These are phyloP conservation scores for Danaus plexippus DNA, from an alignment of 1,140 invertebrate genomes.

Conservation along the genomic window DNA sequence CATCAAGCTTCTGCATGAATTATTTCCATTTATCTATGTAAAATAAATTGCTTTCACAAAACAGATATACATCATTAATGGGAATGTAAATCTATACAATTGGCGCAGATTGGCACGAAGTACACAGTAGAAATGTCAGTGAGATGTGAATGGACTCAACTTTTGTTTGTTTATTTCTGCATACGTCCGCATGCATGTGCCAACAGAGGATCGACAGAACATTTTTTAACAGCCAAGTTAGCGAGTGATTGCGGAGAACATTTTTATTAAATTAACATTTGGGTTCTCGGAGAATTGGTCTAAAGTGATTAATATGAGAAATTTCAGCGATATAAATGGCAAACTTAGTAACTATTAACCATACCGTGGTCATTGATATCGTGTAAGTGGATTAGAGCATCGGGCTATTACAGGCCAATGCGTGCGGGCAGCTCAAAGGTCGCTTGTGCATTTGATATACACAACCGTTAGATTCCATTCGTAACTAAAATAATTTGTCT, in stretches of 20 bases:
- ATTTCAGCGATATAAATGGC: slow-evolving; percentile 34
- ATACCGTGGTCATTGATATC: slow-evolving; percentile 23
- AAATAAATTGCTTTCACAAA: slow-evolving; percentile 18
- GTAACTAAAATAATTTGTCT: no score
- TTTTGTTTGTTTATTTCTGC: slow-evolving; percentile 58
- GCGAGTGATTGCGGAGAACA: slow-evolving; percentile 16
- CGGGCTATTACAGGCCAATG: slow-evolving; percentile 43
- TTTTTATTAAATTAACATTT: slow-evolving; percentile 6
- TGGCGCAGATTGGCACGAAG: slow-evolving; percentile 49
- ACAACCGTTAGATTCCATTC: no score
- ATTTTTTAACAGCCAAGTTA: slow-evolving; percentile 40
- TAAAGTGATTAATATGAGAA: slow-evolving; percentile 28
- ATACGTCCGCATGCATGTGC: slow-evolving; percentile 59
- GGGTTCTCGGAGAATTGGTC: slow-evolving; percentile 16
- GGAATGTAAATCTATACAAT: slow-evolving; percentile 38
- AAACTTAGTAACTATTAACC: slow-evolving; percentile 20
- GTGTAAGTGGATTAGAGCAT: slow-evolving; percentile 44
- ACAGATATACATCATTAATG: slow-evolving; percentile 20
- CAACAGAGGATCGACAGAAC: slow-evolving; percentile 38
- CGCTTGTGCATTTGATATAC: slow-evolving; percentile 16
- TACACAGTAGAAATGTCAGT: slow-evolving; percentile 56
- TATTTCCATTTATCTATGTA: slow-evolving; percentile 12
- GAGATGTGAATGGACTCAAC: slow-evolving; percentile 59
- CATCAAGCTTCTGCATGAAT: slow-evolving; percentile 18
- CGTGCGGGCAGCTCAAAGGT: slow-evolving; percentile 45